Evolutionary conservation across 2,797 vertebrate species (phyloP), one percentile per base, ranked within the genome.

Genomic region (Lerista edwardsae): DNA sequence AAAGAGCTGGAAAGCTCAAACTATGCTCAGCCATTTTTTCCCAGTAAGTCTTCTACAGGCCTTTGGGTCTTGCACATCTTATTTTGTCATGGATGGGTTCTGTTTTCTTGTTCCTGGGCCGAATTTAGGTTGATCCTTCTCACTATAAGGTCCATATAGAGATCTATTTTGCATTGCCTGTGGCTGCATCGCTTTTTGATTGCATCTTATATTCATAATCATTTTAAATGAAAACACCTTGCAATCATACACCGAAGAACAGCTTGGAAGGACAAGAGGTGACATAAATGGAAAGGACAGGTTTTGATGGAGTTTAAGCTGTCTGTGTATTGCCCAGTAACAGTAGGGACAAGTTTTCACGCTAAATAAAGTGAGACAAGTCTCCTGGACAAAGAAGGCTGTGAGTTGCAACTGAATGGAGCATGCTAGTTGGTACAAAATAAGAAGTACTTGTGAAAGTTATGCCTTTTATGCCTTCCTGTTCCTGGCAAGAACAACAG

Each of bases 151-250:
- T 77, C 75, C 64, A 84, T 83, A 61, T 41, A 83, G 51, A 44
- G 75, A 5, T 17, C 74, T 61, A 69, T 51, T 69, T 77, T 84
- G 25, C 6, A 87, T 2, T 72, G 47, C 17, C 87, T 23, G 47
- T 23, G 55, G 64, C 25, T 47, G 81, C 27, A 27, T 86, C 61
- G 0, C 10, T 89, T 62, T 88, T 31, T 84, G 83, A 57, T 39
- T 27, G 0, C 29, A 19, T 84, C 85, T 88, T 74, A 1, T 78
- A 19, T 87, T 86, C 81, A 57, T 88, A 1, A 29, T 75, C 90
- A 15, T 9, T 85, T 82, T 73, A 31, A 75, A 79, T n/a, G 51
- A 27, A 76, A 89, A 75, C 1, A 27, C 6, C 21, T 79, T 19
- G 61, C 25, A 55, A 87, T 61, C 44, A 79, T 19, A 76, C 6